Evolutionary conservation across 2,113 vertebrate genomes (phyloP).

Genomic region (Struthidea cinerea): DNA sequence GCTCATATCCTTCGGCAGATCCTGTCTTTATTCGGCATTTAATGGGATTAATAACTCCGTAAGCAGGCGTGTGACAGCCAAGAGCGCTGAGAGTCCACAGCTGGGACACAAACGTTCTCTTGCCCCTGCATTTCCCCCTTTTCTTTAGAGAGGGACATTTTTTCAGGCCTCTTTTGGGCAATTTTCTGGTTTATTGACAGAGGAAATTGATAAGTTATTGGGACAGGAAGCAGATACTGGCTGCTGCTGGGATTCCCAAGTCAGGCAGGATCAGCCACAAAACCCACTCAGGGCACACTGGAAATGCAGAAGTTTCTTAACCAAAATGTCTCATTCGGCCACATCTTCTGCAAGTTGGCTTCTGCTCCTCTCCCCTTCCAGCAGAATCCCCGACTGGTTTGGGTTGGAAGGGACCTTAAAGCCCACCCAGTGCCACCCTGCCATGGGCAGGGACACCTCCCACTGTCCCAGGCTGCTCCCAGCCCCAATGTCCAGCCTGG

Average conservation of each 20-base stretch:
- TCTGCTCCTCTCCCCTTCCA: not conserved
- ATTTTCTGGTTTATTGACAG: not conserved
- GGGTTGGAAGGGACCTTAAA: not conserved
- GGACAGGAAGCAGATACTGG: not conserved
- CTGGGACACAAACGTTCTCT: not conserved
- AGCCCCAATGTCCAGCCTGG: not conserved
- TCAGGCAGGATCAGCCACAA: not conserved
- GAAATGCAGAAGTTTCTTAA: not conserved
- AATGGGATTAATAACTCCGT: conserved; percentile 34
- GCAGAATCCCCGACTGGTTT: not conserved
- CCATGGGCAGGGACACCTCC: not conserved
- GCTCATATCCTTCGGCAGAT: conserved; percentile 27
- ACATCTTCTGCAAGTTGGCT: rapidly evolving
- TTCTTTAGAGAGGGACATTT: not conserved
- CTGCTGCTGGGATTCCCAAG: not conserved
- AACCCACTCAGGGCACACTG: rapidly evolving
- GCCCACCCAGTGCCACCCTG: not conserved
- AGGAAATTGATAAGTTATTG: not conserved
- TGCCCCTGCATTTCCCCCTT: not conserved
- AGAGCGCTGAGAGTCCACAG: not conserved
- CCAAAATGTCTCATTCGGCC: not conserved
- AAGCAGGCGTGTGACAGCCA: conserved; percentile 13
- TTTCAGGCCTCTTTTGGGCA: not conserved
- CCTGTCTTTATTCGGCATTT: not conserved
- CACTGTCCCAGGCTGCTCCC: not conserved